Conservation (phyloP, 2,113 vertebrate genomes). For the Ochotona curzoniae region DNA sequence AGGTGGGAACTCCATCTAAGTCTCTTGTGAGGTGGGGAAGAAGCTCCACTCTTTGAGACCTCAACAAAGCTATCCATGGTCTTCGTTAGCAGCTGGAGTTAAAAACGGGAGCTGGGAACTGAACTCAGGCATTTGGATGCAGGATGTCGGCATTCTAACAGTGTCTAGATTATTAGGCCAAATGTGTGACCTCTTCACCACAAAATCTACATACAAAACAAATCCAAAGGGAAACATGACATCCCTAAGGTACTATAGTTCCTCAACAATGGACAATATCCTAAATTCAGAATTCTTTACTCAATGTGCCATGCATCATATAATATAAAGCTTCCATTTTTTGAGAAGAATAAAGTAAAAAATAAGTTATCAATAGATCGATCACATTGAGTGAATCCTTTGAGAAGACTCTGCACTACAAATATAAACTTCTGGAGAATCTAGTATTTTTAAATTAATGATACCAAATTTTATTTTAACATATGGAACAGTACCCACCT, state of each 20-base stretch:
- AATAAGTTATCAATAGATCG: neutral
- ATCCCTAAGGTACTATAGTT: neutral
- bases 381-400: neutral
- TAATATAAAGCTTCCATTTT: neutral
- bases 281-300: neutral
- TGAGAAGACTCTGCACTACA: neutral
- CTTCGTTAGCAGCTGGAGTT: too few relatives aligned
- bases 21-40: too few relatives aligned
- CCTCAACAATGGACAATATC: neutral
- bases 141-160: too few relatives aligned
- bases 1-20: too few relatives aligned
- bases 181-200: too few relatives aligned
- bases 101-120: too few relatives aligned
- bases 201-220: neutral
- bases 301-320: neutral
- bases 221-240: neutral
- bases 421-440: neutral
- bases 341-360: neutral
- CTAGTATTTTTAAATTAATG: neutral
- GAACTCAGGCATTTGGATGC: too few relatives aligned
- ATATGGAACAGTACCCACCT: conserved; percentile 87
- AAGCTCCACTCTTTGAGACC: too few relatives aligned
- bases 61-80: too few relatives aligned
- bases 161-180: too few relatives aligned
- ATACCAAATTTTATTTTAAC: neutral